These are phyloP conservation scores for Fregetta grallaria DNA, from an alignment of 2,113 vertebrate genomes.

Conservation along the genomic window DNA sequence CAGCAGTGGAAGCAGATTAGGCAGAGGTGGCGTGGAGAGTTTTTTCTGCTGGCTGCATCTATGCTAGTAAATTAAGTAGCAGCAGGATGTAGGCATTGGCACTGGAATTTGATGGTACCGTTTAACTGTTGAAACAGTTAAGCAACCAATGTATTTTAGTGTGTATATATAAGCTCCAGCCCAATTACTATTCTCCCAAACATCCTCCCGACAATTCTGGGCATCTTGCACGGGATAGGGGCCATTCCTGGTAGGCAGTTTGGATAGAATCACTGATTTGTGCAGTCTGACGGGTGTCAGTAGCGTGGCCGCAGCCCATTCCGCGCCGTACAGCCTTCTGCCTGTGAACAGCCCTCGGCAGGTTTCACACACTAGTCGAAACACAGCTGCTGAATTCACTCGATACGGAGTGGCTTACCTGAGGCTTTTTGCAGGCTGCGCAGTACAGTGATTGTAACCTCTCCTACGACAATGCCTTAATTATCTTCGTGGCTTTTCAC, in stretches of 20 bases:
- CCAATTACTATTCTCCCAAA: neutral
- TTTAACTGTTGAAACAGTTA: neutral
- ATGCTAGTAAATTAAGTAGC: neutral
- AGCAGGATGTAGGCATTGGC: neutral
- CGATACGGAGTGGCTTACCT: accelerated
- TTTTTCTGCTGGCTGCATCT: neutral
- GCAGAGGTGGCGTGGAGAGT: neutral
- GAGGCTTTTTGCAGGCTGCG: neutral
- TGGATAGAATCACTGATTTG: neutral
- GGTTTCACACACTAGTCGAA: neutral
- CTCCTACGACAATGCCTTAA: neutral
- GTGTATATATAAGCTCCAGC: neutral
- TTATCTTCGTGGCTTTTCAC: neutral
- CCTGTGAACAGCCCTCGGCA: neutral
- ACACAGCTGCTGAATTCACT: neutral
- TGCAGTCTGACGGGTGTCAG: neutral
- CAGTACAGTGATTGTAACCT: accelerated
- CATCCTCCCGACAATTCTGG: neutral
- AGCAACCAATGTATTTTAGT: neutral
- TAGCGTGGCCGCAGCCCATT: neutral
- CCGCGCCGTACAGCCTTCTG: accelerated
- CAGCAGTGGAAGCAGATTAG: neutral
- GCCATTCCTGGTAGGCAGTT: neutral
- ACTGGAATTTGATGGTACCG: neutral
- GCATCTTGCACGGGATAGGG: no score